Base-by-base conservation (phyloP, 2,888 invertebrate genomes). In the Punctoribates punctum region DNA sequence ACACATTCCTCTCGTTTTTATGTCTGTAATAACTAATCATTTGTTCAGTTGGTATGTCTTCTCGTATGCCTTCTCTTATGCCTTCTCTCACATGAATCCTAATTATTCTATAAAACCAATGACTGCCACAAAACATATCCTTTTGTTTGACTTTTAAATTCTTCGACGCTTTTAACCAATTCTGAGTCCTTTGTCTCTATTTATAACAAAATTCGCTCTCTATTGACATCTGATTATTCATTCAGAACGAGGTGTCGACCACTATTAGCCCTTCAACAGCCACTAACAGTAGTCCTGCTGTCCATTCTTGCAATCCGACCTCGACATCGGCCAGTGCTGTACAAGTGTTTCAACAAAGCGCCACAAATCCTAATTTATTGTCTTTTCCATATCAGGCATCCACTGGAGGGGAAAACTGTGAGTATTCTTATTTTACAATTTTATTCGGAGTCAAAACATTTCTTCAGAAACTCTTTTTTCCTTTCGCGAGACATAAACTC, bases 401-500 rank as follows among this genome's bases (percentile, higher is more conserved):
- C 83, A 83, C 79, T 81, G 77, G 75, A 77, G 77, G 75, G 76
- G 77, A 76, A 78, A 79, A 78, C 78, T 77, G 54, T 77, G n/a
- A 60, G 60, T 34, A 8, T 62, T 27, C 3, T 17, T 62, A 34
- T 62, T 62, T 62, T 27, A 62, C 17, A 29, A 34, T 34, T 62
- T 34, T 62, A 62, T 62, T 34, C 62, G 2, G 2, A 20, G n/a
- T 70, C 11, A 62, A 48, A 70, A 70, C 17, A 75, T 29, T 73
- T 62, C 13, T 25, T 23, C 9, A 23, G 48, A 25, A n/a, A 42
- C 76, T 62, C 76, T 70, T 65, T 54, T n/a, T 60, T 65, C 54
- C 78, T 67, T 76, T 79, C 85, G 92, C 80, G 95, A 51, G 11
- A 17, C 11, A 23, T 25, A 25, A 57, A 57, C 57, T 57, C 1